Evolutionary conservation across 2,888 invertebrate species (phyloP).

Genomic region (Macaria liturata): DNA sequence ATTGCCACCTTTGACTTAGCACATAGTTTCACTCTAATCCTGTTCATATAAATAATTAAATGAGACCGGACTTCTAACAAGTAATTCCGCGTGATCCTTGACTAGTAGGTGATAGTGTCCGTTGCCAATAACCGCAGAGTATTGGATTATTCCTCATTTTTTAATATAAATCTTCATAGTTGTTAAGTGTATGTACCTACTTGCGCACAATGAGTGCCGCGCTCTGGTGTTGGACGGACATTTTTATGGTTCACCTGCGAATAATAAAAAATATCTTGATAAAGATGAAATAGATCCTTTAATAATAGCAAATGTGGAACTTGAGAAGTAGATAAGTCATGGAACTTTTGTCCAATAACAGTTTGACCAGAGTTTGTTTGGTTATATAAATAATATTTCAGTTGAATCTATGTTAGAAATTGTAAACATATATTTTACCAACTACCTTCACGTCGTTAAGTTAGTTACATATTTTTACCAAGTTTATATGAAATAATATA

Average conservation of each 20-base stretch:
- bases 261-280: too few relatives aligned
- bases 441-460: too few relatives aligned
- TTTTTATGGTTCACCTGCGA: too few relatives aligned
- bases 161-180: slow-evolving; percentile 68
- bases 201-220: slow-evolving; percentile 64
- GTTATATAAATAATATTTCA: background rate
- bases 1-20: too few relatives aligned
- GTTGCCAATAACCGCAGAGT: slow-evolving; percentile 77
- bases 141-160: slow-evolving; percentile 73
- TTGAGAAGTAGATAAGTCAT: too few relatives aligned
- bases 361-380: background rate
- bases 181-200: slow-evolving; percentile 63
- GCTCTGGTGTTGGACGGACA: background rate
- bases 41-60: background rate
- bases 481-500: too few relatives aligned
- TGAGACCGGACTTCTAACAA: slow-evolving; percentile 20
- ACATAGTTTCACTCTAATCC: too few relatives aligned
- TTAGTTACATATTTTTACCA: too few relatives aligned
- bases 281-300: too few relatives aligned
- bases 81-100: slow-evolving; percentile 52
- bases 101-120: slow-evolving; percentile 56
- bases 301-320: too few relatives aligned
- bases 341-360: too few relatives aligned
- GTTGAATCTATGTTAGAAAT: background rate
- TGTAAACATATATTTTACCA: background rate